Percentiles rank a stretch among this genome's conserved stretches.
Conservation (phyloP, 2,113 vertebrate genomes). For the human (Homo sapiens) region DNA sequence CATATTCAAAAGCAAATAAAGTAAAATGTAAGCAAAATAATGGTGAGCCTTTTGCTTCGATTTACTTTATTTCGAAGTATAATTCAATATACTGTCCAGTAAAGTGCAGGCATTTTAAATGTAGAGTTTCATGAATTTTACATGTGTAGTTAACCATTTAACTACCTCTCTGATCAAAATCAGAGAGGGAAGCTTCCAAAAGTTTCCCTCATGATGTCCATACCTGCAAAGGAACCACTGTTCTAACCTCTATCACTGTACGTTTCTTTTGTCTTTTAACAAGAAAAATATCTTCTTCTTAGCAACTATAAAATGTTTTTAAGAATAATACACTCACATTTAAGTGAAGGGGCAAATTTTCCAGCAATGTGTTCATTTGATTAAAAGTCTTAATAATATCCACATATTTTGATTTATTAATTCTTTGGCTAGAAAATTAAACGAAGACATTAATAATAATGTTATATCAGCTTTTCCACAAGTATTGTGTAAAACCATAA, state of each 20-base stretch:
- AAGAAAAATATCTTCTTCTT: not conserved
- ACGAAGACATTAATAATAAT: not conserved
- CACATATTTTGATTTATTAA: conserved; percentile 16
- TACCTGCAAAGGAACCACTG: not conserved
- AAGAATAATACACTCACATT: conserved; percentile 2
- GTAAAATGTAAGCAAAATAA: not conserved
- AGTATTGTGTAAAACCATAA: not conserved
- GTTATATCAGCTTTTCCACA: not conserved
- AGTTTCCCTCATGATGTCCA: not conserved
- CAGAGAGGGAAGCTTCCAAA: not conserved
- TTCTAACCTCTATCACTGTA: not conserved
- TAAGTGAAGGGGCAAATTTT: not conserved
- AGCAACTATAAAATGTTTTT: not conserved
- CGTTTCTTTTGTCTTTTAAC: not conserved
- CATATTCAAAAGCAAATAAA: not conserved
- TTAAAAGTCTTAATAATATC: not conserved
- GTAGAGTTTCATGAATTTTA: not conserved
- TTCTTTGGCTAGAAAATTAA: conserved; percentile 2
- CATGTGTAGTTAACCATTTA: not conserved
- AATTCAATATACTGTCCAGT: not conserved
- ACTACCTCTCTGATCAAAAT: not conserved
- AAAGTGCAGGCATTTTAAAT: not conserved
- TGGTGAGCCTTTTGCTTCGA: not conserved
- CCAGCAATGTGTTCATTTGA: not conserved
- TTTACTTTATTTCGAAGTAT: not conserved